These are phyloP conservation scores for Petrolisthes manimaculis DNA, from an alignment of 2,888 invertebrate species.

Conservation along the genomic window DNA sequence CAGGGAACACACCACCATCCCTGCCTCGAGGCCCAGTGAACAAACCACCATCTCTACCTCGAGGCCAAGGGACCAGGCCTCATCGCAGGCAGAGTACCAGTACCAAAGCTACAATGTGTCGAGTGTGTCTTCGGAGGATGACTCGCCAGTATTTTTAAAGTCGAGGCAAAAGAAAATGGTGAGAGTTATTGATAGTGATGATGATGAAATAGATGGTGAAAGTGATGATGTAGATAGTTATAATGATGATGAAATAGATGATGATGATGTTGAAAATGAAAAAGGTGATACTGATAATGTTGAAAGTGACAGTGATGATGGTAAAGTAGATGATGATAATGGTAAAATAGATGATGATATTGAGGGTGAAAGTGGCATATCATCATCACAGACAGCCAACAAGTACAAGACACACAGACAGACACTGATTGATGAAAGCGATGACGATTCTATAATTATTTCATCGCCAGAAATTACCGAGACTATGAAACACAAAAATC, in stretches of 20 bases:
- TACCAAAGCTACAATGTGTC: background rate
- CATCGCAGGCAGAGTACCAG: background rate
- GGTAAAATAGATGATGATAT: background rate
- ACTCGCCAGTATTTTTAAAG: background rate
- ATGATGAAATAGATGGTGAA: background rate
- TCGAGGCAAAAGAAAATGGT: background rate
- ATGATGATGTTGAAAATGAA: background rate
- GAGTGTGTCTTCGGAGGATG: background rate
- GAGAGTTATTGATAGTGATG: slow-evolving; percentile 16
- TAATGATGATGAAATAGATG: background rate
- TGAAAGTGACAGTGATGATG: background rate
- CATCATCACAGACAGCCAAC: background rate
- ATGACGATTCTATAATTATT: too few relatives aligned
- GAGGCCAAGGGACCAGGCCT: background rate
- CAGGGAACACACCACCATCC: too few relatives aligned
- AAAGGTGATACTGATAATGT: background rate
- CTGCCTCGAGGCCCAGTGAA: background rate
- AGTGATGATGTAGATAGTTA: background rate
- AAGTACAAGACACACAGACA: too few relatives aligned
- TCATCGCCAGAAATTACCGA: background rate
- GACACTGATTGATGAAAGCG: too few relatives aligned
- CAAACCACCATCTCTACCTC: background rate
- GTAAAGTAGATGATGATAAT: background rate
- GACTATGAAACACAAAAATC: background rate
- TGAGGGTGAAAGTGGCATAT: background rate